These are phyloP conservation scores for Apodemia duryi DNA, from an alignment of 2,888 invertebrate genomes.

Conservation along the genomic window DNA sequence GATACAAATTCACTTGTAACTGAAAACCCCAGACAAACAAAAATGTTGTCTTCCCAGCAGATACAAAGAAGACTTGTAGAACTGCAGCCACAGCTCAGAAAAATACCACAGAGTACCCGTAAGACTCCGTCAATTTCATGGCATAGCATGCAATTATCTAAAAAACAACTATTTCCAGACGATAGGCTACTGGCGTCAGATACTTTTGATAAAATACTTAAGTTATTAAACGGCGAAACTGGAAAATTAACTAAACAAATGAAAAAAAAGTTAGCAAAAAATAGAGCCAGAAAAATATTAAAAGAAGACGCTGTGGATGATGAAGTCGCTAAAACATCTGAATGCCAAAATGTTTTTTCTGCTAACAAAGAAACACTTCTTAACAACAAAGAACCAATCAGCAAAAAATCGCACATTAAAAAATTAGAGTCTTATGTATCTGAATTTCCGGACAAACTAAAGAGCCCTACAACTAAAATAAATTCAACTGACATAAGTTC, in stretches of 20 bases:
- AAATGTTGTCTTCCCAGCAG: neutral
- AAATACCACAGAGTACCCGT: neutral
- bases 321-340: too few species aligned
- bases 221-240: conserved; percentile 32
- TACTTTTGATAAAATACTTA: conserved; percentile 58
- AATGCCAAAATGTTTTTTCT: too few species aligned
- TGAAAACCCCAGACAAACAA: neutral
- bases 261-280: neutral
- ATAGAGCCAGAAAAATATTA: neutral
- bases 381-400: too few species aligned
- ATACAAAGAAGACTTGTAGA: neutral
- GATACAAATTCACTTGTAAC: too few species aligned
- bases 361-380: too few species aligned
- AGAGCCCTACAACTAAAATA: too few species aligned
- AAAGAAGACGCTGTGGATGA: too few species aligned
- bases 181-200: conserved; percentile 44
- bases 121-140: conserved; percentile 10
- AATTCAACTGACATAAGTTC: too few species aligned
- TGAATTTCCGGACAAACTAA: too few species aligned
- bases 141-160: conserved; percentile 15
- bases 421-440: too few species aligned
- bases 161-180: conserved; percentile 18
- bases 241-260: neutral
- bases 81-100: neutral
- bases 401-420: too few species aligned